Evolutionary conservation across 2,888 invertebrate genomes (phyloP).

Genomic region (Drosophila atripex): DNA sequence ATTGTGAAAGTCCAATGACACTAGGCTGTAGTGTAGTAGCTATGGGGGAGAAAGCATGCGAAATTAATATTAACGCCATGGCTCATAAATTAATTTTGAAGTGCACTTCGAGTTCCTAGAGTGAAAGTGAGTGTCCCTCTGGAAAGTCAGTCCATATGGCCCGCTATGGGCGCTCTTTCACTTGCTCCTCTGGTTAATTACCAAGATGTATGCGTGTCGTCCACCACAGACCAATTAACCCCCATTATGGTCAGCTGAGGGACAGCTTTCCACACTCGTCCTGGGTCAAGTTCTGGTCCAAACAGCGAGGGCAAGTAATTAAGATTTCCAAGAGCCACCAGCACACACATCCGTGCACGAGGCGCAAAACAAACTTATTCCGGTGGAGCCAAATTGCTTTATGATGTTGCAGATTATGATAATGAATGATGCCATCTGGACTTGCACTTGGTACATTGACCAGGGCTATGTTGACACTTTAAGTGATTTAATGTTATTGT

Average conservation of each 20-base stretch:
- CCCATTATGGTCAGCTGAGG: constrained; percentile 66
- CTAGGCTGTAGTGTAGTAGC: constrained; percentile 36
- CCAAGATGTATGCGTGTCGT: constrained; percentile 82
- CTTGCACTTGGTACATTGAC: constrained; percentile 56
- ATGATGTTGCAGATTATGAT: constrained; percentile 81
- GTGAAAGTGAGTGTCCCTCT: constrained; percentile 34
- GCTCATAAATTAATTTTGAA: constrained; percentile 79
- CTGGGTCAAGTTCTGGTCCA: constrained; percentile 69
- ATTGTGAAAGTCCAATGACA: constrained; percentile 76
- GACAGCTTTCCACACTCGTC: constrained; percentile 55
- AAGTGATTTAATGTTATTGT: constrained; percentile 83
- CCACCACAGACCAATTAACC: constrained; percentile 82
- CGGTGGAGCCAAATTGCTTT: constrained; percentile 74
- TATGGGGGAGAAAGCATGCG: constrained; percentile 51
- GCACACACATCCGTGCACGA: constrained; percentile 65
- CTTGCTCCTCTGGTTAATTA: constrained; percentile 81
- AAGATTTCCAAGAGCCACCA: constrained; percentile 63
- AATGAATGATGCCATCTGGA: constrained; percentile 81
- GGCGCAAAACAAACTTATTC: constrained; percentile 73
- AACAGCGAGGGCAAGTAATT: constrained; percentile 69
- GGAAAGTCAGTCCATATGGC: constrained; percentile 53
- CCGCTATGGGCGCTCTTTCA: constrained; percentile 24
- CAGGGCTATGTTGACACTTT: constrained; percentile 76
- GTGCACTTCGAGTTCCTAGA: constrained; percentile 46
- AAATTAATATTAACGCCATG: constrained; percentile 59